These are phyloP conservation scores for Cremastobaeus sp. DNA, from an alignment of 2,888 invertebrate genomes.

Conservation along the genomic window DNA sequence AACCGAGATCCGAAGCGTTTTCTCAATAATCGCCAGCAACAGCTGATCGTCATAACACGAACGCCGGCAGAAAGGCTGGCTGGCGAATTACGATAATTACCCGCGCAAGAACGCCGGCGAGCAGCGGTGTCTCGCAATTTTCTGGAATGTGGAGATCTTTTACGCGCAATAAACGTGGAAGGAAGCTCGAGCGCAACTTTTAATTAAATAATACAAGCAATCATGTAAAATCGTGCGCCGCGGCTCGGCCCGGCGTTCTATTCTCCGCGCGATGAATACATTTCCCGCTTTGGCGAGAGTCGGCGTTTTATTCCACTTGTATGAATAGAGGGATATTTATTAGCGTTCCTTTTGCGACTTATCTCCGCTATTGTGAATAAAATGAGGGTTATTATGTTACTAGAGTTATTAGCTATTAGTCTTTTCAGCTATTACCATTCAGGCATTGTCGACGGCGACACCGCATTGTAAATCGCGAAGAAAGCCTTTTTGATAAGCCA, in stretches of 20 bases:
- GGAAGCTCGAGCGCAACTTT: constrained; percentile 25
- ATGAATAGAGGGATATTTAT: no score
- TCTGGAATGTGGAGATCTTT: constrained; percentile 47
- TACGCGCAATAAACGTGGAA: constrained; percentile 46
- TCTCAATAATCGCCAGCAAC: constrained; percentile 20
- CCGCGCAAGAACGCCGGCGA: constrained; percentile 19
- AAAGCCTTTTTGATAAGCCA: no score
- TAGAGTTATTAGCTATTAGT: no score
- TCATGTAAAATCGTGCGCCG: constrained; percentile 38
- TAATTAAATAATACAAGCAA: constrained; percentile 54
- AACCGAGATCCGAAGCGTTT: constrained; percentile 15
- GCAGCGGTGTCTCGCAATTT: constrained; percentile 39
- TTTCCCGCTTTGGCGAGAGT: constrained; percentile 16
- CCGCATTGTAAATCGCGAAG: no score
- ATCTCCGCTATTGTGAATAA: no score
- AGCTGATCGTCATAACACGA: constrained; percentile 41
- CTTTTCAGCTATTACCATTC: no score
- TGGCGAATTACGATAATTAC: constrained; percentile 50
- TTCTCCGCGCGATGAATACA: constrained; percentile 31
- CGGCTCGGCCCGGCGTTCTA: background rate
- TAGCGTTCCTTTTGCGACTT: no score
- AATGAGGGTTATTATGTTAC: no score
- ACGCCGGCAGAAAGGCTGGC: constrained; percentile 17
- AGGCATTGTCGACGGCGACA: no score
- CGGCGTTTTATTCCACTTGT: background rate